Base-by-base conservation (phyloP, 2,113 vertebrate genomes). In the Lampris megalopsis region DNA sequence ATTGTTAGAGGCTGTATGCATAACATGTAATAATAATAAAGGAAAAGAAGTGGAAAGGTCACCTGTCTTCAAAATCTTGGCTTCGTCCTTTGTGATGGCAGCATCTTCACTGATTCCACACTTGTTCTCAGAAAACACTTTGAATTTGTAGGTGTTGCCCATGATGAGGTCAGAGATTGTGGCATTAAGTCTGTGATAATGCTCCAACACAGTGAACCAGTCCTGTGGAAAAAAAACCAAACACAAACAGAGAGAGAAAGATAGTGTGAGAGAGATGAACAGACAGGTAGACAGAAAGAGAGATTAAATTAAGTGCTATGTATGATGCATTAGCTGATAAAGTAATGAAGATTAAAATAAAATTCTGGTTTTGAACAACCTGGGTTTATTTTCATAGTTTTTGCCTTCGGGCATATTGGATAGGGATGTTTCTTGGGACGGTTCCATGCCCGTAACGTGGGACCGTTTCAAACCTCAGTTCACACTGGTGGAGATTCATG, bases 141-240 rank as follows among this genome's bases (percentile, higher is more conserved):
- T 93, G 92, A 99, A 99, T 69, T 89, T 94, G 94, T 98, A 99
- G 1, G 92, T 93, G 80, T 99, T 99, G 76, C 98, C 98, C 54
- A 99, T 95, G 86, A 99, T 96, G 88, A 99, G 96, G 93, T 99
- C 96, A 0, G 97, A 98, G 89, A 99, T 10, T 13, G 97, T 97
- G 92, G 96, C 98, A 75, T 95, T 97, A 79, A 96, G 92, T 45
- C 96, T 95, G 69, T 94, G 94, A 86, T 95, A 98, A 81, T 94
- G 95, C 60, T 99, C 98, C 93, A 97, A 67, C 6, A 95, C 97
- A 0, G 95, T 98, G 94, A 97, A 99, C 97, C 97, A 99, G 81
- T 97, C 96, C 98, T 99, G 84, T 2, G 24, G 62, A 57, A 72
- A 45, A 45, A 56, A 9, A 56, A 41, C 40, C 36, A 57, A 2